phyloP scores from a whole-genome alignment of 2,888 invertebrate genomes.

The Agapetus fuscipes region DNA sequence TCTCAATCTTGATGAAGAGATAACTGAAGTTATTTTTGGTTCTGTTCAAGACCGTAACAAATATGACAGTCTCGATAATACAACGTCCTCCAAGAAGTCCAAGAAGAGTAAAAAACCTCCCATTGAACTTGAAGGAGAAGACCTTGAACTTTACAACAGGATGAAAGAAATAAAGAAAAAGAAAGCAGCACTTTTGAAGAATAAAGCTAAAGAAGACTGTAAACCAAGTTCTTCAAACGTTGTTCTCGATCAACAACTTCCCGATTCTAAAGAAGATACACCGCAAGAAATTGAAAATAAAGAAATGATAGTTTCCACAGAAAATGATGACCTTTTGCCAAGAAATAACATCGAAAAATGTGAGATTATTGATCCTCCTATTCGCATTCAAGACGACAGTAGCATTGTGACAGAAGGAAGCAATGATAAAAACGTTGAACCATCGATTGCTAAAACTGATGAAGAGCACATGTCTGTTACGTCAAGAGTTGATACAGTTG shows the following conservation, averaged over 20 bases:
- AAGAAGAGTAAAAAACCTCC: slow-evolving; percentile 14
- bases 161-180: slow-evolving; percentile 28
- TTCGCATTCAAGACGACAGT: no score
- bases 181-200: slow-evolving; percentile 22
- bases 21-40: slow-evolving; percentile 52
- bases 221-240: neutral
- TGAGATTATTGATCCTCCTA: no score
- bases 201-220: slow-evolving; percentile 11
- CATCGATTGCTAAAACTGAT: no score
- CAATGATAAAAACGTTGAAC: no score
- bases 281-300: neutral
- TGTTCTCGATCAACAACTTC: neutral
- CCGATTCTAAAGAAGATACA: neutral
- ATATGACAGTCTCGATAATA: slow-evolving; percentile 1
- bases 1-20: no score
- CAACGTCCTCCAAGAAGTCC: slow-evolving; percentile 4
- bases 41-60: slow-evolving; percentile 48
- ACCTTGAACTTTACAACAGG: slow-evolving; percentile 15
- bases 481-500: no score
- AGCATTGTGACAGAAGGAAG: no score
- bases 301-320: neutral
- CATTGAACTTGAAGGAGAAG: slow-evolving; percentile 14
- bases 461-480: no score
- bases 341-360: no score
- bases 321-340: neutral